These are phyloP conservation scores for Capra hircus DNA, from an alignment of 2,113 vertebrate species.

Conservation along the genomic window DNA sequence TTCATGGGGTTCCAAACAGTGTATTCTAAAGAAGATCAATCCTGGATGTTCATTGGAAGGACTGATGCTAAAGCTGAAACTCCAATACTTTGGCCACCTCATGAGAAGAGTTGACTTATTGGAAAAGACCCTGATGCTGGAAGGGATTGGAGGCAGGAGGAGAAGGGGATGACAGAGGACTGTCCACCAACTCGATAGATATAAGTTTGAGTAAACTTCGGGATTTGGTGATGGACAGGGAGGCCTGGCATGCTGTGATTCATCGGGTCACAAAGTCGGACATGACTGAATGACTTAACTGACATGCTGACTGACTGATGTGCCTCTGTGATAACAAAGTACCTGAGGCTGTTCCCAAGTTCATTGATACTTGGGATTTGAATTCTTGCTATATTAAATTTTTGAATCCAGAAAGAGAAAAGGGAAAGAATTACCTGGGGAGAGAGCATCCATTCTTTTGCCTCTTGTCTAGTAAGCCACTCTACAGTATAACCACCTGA, in stretches of 20 bases:
- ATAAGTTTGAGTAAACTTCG: accelerated
- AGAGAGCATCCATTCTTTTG: not conserved
- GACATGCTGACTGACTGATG: not conserved
- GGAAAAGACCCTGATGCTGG: too few relatives aligned
- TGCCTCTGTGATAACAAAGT: not conserved
- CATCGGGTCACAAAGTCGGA: not conserved
- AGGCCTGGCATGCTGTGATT: not conserved
- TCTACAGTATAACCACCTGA: not conserved
- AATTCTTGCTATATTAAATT: not conserved
- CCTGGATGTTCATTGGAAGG: too few relatives aligned
- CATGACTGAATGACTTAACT: not conserved
- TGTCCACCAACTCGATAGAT: not conserved
- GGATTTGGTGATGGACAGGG: not conserved
- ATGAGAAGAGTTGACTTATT: too few relatives aligned
- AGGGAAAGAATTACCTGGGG: not conserved
- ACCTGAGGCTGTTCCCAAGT: not conserved
- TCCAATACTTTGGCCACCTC: too few relatives aligned
- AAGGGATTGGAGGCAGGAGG: too few relatives aligned
- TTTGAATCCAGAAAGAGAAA: not conserved
- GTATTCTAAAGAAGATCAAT: too few relatives aligned
- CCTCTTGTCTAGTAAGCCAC: not conserved
- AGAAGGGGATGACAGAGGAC: too few relatives aligned
- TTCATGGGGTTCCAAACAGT: too few relatives aligned
- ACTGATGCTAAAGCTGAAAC: too few relatives aligned
- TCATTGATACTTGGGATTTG: not conserved